These are phyloP conservation scores for Hoplostethus mediterraneus DNA, from an alignment of 2,797 vertebrate genomes.

Conservation along the genomic window DNA sequence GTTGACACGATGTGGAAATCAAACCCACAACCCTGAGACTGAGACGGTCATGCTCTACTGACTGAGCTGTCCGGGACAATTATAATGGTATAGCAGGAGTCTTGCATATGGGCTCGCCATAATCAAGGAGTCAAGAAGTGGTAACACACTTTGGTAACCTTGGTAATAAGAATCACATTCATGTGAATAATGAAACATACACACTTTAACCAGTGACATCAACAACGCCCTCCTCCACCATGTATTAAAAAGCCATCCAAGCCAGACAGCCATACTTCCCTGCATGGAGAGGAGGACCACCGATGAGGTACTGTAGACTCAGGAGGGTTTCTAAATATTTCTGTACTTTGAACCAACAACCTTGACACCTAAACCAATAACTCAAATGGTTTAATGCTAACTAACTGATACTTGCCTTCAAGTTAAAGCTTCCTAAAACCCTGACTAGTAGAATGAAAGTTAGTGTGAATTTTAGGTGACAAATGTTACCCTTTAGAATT, in stretches of 20 bases:
- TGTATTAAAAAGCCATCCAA: constrained; percentile 15
- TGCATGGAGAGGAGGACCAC: neutral
- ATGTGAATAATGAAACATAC: neutral
- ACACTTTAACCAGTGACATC: neutral
- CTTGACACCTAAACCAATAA: neutral
- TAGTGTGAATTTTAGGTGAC: too few species aligned
- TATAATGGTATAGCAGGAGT: too few species aligned
- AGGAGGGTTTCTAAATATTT: neutral
- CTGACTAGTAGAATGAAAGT: too few species aligned
- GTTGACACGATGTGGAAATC: too few species aligned
- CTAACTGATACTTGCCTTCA: too few species aligned
- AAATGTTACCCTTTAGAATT: too few species aligned
- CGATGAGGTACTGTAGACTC: constrained; percentile 23
- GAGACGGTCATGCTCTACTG: too few species aligned
- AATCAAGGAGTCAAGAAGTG: neutral
- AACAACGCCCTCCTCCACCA: neutral
- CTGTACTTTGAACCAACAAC: neutral
- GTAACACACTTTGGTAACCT: constrained; percentile 12
- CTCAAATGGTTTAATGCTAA: neutral
- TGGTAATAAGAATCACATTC: constrained; percentile 31
- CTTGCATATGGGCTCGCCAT: neutral
- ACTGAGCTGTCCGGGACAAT: too few species aligned
- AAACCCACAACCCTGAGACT: too few species aligned
- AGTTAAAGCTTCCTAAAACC: too few species aligned
- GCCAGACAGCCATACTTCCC: neutral